Base-by-base conservation (phyloP, 2,797 vertebrate genomes). In the Falco concolor region DNA sequence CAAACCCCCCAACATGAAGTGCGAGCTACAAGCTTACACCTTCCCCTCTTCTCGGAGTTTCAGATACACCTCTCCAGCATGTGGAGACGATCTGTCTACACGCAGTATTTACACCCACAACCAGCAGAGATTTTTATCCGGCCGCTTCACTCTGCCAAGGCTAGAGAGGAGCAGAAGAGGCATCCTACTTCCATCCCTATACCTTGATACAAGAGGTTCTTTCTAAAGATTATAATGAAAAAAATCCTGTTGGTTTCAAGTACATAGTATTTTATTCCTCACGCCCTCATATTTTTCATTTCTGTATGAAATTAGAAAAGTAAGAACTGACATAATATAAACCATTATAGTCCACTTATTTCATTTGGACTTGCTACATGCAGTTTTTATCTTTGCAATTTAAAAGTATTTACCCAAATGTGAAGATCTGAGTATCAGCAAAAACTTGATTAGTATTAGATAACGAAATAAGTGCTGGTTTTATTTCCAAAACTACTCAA, bases 1-100 rank as follows among this genome's bases (percentile, higher is more conserved):
- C 53, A 7, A 27, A 2, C 4, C 7, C 23, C 18, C 4, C 20
- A 42, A 14, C 9, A 15, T 0, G 18, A 76, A 49, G 17, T 0
- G 0, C 6, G 47, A 69, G 25, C 6, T 42, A 47, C 27, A 44
- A 38, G 7, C 19, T 64, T 32, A 34, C 19, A 15, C 6, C 3
- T 6, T 6, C 9, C 8, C 5, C 23, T n/a, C 34, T 40, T 49
- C 32, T 30, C 32, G 28, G 32, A 50, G 22, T 17, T 59, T 22
- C 16, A 34, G 8, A 52, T 8, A 25, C 36, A 23, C 22, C 19
- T 42, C 52, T n/a, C 21, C 78, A 64, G 17, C 14, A 24, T 27
- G 10, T 19, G 40, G 20, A 49, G 24, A 3, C 5, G 52, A 23
- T 27, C 10, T 19, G 9, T 20, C 59, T 17, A 38, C 15, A 61